Evolutionary conservation across 2,888 invertebrate genomes (phyloP), one percentile per base, ranked within the genome.

Genomic region (Caenorhabditis sp.): DNA sequence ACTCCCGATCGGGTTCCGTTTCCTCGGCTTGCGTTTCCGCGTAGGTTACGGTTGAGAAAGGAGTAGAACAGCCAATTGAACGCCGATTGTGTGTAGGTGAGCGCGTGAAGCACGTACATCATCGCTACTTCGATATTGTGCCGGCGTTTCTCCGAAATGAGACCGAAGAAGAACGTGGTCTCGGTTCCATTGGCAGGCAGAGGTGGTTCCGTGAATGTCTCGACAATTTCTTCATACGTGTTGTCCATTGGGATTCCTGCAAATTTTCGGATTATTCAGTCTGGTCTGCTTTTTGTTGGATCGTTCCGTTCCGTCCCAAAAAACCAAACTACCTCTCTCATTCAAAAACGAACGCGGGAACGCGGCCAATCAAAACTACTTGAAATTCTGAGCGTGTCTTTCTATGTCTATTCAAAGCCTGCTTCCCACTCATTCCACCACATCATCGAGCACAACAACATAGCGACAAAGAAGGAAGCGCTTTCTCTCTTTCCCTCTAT

Each of bases 61-160:
- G 90, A 90, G 81, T 91, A 91, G 85, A 91, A 90, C 50, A 91
- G 85, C 90, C 90, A 90, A 80, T 91, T 91, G 84, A 91, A 89
- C 8, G 91, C 89, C 18, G 85, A 85, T 70, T 91, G 90, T 2
- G 89, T 83, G 74, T 91, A 91, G 13, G 89, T 89, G 20, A 89
- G 77, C n/a, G 89, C 84, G 68, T 91, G 91, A 1, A 91, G 77
- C 28, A 89, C 58, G 80, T 91, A 90, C 85, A 88, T 82, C 35
- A 85, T 28, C 0, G 68, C 77, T 9, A 82, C 56, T 24, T 77
- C 40, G 32, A 81, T 65, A 28, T 81, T 76, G 28, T 65, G 51
- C 26, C 22, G 37, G 0, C 68, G 69, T 32, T 56, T 64, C 20
- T 69, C 62, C 2, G 69, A 62, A 9, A 77, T 37, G 5, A 77